phyloP scores from a whole-genome alignment of 2,888 invertebrate species.

The Lomographa bimaculata region DNA sequence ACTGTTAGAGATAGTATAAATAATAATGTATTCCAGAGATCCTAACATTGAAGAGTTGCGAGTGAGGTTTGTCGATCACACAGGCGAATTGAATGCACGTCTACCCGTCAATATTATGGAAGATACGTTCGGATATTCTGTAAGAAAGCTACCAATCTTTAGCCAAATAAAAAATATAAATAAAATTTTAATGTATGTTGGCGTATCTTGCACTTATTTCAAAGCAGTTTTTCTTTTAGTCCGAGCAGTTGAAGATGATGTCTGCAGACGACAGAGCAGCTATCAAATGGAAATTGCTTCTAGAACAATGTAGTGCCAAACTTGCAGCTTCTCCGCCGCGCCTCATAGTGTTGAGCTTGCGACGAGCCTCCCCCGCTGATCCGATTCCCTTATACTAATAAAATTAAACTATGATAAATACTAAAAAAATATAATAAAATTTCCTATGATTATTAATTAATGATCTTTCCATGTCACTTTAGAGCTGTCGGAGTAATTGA shows the following conservation, averaged over 20 bases:
- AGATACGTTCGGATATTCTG: conserved; percentile 81
- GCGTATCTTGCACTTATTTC: no score
- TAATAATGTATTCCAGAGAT: conserved; percentile 44
- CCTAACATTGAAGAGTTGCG: conserved; percentile 78
- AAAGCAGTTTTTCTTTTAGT: conserved; percentile 59
- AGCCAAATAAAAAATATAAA: no score
- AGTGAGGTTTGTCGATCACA: conserved; percentile 87
- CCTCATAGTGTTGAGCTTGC: conserved; percentile 57
- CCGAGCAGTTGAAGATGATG: conserved; percentile 78
- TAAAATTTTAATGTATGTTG: no score
- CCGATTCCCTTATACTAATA: conserved; percentile 69
- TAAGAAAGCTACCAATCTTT: no score
- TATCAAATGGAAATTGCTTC: conserved; percentile 85
- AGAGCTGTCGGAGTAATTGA: no score
- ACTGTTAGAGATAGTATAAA: no score
- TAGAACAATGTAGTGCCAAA: conserved; percentile 85
- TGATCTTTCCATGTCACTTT: no score
- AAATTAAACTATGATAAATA: neutral
- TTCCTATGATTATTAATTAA: no score
- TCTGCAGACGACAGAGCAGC: conserved; percentile 74
- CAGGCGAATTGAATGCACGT: conserved; percentile 85
- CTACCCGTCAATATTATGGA: conserved; percentile 84
- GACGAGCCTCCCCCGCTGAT: conserved; percentile 64
- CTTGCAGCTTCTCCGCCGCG: conserved; percentile 66
- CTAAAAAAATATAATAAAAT: neutral